Evolutionary conservation across 2,888 invertebrate genomes (phyloP).

Genomic region (Tetragonula carbonaria): DNA sequence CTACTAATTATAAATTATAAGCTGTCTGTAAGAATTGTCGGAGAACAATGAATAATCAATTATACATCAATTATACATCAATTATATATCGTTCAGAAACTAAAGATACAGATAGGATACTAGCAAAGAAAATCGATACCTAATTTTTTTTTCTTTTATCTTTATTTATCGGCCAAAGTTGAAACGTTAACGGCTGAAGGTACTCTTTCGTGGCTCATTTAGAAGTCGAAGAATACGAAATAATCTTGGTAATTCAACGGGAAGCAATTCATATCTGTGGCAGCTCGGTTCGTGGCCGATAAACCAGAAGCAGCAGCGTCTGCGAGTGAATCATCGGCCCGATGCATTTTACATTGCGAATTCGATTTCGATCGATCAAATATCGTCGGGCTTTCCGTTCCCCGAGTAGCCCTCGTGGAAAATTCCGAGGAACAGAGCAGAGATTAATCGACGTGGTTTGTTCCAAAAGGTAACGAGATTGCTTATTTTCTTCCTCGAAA

Average conservation of each 20-base stretch:
- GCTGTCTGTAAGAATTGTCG: too few relatives aligned
- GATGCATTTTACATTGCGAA: slow-evolving; percentile 65
- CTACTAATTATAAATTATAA: too few relatives aligned
- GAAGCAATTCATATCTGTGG: slow-evolving; percentile 30
- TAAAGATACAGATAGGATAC: too few relatives aligned
- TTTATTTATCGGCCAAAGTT: background rate
- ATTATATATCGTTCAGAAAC: too few relatives aligned
- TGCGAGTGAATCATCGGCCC: slow-evolving; percentile 58
- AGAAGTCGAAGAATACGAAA: background rate
- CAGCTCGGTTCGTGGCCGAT: background rate
- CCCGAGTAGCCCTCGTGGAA: slow-evolving; percentile 20
- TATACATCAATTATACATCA: too few relatives aligned
- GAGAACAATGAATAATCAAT: too few relatives aligned
- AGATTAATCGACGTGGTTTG: slow-evolving; percentile 52
- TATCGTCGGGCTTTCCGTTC: slow-evolving; percentile 19
- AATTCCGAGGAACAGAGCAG: slow-evolving; percentile 13
- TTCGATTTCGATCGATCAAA: slow-evolving; percentile 60
- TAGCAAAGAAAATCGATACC: too few relatives aligned
- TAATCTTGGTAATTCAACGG: slow-evolving; percentile 16
- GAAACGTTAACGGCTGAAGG: background rate
- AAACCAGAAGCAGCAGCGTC: background rate
- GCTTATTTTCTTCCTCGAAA: background rate
- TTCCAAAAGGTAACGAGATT: background rate
- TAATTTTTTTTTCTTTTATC: too few relatives aligned
- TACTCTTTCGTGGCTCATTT: background rate